A percentile compares a stretch with the other conserved stretches of the same genome.
Evolutionary conservation across 1,140 invertebrate species (phyloP).

Genomic region (Drosophila triauraria): DNA sequence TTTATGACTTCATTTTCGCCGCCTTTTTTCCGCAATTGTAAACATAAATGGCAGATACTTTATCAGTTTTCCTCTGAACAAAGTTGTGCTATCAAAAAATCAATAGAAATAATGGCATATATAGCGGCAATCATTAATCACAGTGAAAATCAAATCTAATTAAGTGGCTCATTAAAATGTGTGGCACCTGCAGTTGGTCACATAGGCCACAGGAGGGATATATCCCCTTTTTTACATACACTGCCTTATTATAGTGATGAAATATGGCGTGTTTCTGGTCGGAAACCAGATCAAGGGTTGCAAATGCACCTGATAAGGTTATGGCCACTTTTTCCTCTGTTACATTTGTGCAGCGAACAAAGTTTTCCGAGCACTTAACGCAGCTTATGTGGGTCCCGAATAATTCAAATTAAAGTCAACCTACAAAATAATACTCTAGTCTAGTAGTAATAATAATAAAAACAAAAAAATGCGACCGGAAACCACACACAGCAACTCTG

Average conservation of each 20-base stretch:
- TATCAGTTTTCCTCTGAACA: slow-evolving; percentile 8
- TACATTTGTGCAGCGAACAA: slow-evolving; percentile 12
- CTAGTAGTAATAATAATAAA: slow-evolving; percentile 26
- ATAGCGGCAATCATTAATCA: slow-evolving; percentile 8
- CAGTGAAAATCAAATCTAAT: slow-evolving; percentile 38
- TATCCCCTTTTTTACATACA: background rate
- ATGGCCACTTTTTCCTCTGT: background rate
- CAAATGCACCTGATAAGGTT: slow-evolving; percentile 22
- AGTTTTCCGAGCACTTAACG: slow-evolving; percentile 45
- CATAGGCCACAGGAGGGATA: slow-evolving; percentile 40
- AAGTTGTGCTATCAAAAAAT: slow-evolving; percentile 24
- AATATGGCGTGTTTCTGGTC: slow-evolving; percentile 29
- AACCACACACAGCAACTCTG: slow-evolving; percentile 34
- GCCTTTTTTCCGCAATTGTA: background rate
- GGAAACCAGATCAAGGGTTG: slow-evolving; percentile 30
- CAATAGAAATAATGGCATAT: slow-evolving; percentile 22
- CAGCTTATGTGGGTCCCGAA: slow-evolving; percentile 27
- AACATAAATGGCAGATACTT: background rate
- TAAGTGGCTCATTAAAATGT: slow-evolving; percentile 33
- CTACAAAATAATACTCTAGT: slow-evolving; percentile 8
- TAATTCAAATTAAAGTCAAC: slow-evolving; percentile 61
- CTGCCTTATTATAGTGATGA: slow-evolving; percentile 35
- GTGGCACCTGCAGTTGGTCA: slow-evolving; percentile 62
- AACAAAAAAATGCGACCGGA: slow-evolving; percentile 62
- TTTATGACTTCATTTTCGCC: slow-evolving; percentile 23